phyloP scores from a whole-genome alignment of 1,140 invertebrate species.

The Hyposmocoma kahamanoa region DNA sequence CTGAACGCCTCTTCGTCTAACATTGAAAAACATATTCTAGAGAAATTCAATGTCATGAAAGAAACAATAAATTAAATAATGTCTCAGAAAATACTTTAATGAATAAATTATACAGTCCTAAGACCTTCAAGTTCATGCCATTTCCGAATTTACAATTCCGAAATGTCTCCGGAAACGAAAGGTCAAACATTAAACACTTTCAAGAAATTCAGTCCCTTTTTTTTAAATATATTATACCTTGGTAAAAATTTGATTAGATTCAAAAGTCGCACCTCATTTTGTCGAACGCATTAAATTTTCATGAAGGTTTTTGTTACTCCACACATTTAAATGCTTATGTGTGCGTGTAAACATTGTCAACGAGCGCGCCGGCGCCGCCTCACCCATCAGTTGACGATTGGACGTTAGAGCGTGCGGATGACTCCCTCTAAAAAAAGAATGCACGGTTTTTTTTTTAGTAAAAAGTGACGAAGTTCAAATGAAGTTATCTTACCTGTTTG shows the following conservation, averaged over 20 bases:
- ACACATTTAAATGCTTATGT: slow-evolving; percentile 20
- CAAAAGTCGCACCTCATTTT: slow-evolving; percentile 28
- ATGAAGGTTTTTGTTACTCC: slow-evolving; percentile 35
- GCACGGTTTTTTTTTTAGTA: background rate
- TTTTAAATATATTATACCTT: too few species aligned
- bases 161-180: too few species aligned
- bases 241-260: background rate
- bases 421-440: slow-evolving; percentile 9
- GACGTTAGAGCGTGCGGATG: slow-evolving; percentile 29
- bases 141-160: too few species aligned
- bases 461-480: slow-evolving; percentile 31
- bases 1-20: too few species aligned
- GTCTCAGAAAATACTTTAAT: too few species aligned
- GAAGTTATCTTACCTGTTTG: slow-evolving; percentile 46
- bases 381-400: slow-evolving; percentile 31
- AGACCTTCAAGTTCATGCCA: too few species aligned
- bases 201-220: too few species aligned
- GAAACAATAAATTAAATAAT: too few species aligned
- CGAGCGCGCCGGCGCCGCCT: slow-evolving; percentile 49
- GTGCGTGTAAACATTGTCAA: slow-evolving; percentile 44
- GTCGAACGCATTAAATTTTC: slow-evolving; percentile 47
- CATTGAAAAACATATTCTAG: too few species aligned
- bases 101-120: too few species aligned
- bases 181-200: too few species aligned
- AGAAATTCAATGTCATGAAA: too few species aligned